phyloP scores from a whole-genome alignment of 1,140 invertebrate genomes.

The Lerema accius region DNA sequence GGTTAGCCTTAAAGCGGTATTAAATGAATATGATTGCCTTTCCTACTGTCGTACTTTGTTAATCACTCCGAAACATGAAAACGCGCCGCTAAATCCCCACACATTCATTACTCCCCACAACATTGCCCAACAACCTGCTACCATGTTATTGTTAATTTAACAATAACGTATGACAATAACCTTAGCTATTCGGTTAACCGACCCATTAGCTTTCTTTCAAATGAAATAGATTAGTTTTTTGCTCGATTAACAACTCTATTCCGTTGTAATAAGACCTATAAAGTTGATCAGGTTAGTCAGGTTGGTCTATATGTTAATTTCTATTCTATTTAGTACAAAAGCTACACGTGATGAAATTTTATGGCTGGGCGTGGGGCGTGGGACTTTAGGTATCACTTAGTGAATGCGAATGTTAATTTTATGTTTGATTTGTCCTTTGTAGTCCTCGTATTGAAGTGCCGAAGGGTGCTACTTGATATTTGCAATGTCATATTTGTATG shows the following conservation, averaged over 20 bases:
- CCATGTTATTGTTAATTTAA: conserved; percentile 54
- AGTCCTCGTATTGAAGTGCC: not conserved
- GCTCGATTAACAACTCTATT: conserved; percentile 40
- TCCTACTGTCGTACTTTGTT: no score
- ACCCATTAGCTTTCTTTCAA: conserved; percentile 65
- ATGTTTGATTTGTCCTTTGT: conserved; percentile 16
- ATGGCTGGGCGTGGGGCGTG: conserved; percentile 50
- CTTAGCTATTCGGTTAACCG: conserved; percentile 61
- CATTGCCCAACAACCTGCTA: conserved; percentile 52
- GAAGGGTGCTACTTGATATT: not conserved
- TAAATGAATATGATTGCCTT: no score
- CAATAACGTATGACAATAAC: conserved; percentile 33
- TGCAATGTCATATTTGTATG: conserved; percentile 8
- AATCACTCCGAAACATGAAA: not conserved
- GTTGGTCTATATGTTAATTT: conserved; percentile 56
- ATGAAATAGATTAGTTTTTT: conserved; percentile 37
- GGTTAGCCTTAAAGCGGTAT: no score
- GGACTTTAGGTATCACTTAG: conserved; percentile 44
- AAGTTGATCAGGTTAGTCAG: no score
- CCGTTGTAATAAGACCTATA: conserved; percentile 36
- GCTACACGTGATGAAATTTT: conserved; percentile 52
- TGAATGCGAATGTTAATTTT: conserved; percentile 32
- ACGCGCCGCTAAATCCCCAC: conserved; percentile 23
- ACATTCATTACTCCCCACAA: no score
- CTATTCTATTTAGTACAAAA: conserved; percentile 48